A percentile compares a stretch with the other conserved stretches of the same genome.
These are phyloP conservation scores for Decapterus maruadsi DNA, from an alignment of 2,797 vertebrate genomes.

Conservation along the genomic window DNA sequence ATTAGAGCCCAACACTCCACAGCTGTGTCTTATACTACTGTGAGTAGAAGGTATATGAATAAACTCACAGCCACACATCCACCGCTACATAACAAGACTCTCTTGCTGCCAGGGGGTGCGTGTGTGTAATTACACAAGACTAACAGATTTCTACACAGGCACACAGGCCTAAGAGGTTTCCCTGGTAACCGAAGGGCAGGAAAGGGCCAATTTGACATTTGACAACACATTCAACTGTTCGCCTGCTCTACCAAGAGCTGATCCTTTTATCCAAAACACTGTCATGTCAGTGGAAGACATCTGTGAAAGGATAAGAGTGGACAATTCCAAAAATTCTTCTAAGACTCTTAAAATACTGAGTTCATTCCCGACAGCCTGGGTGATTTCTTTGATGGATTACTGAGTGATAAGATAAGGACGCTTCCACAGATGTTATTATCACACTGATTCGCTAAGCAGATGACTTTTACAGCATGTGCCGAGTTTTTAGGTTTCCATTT, in stretches of 20 bases:
- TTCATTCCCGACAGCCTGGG: conserved; percentile 36
- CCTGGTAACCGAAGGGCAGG: conserved; percentile 65
- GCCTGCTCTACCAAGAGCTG: not conserved
- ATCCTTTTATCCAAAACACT: conserved; percentile 15
- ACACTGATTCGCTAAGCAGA: conserved; percentile 20
- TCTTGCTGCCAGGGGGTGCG: conserved; percentile 34
- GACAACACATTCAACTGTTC: conserved; percentile 11
- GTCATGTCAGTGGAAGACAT: conserved; percentile 3
- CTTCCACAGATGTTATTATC: conserved; percentile 53
- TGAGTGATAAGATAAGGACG: conserved; percentile 19
- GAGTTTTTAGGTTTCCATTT: conserved; percentile 57
- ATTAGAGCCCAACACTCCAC: not conserved
- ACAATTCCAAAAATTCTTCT: conserved; percentile 7
- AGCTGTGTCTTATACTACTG: not conserved
- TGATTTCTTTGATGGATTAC: conserved; percentile 43
- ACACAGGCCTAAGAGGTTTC: conserved; percentile 57
- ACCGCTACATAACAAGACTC: conserved; percentile 15
- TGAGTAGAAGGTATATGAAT: conserved; percentile 41
- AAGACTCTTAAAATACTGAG: conserved; percentile 2
- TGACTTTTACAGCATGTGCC: conserved; percentile 33
- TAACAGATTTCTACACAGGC: conserved; percentile 18
- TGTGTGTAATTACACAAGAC: conserved; percentile 23
- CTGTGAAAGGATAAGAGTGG: conserved; percentile 1
- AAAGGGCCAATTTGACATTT: conserved; percentile 29
- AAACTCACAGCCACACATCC: conserved; percentile 9